These are phyloP conservation scores for Rhagologus leucostigma DNA, from an alignment of 2,113 vertebrate genomes.

Conservation along the genomic window DNA sequence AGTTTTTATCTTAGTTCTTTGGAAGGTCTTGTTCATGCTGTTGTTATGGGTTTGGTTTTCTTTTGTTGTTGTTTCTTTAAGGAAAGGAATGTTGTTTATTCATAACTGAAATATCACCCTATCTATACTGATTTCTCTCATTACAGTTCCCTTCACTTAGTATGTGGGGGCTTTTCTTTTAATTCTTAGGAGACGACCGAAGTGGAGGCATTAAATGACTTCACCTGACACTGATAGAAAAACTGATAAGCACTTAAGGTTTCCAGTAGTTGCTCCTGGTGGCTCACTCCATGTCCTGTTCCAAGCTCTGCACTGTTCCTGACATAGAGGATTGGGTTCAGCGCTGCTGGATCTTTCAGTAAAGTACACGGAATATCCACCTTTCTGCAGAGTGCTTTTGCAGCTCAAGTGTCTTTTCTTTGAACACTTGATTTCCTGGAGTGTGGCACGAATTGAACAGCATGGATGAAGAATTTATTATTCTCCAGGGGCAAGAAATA, in stretches of 20 bases:
- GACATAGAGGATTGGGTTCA: neutral
- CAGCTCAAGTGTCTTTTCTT: conserved; percentile 59
- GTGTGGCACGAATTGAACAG: conserved; percentile 59
- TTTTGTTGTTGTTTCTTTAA: neutral
- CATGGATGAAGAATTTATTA: conserved; percentile 63
- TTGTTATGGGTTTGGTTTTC: neutral
- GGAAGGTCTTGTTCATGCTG: neutral
- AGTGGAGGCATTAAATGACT: neutral
- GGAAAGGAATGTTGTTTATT: conserved; percentile 19
- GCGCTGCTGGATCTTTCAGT: conserved; percentile 36
- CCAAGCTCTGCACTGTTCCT: neutral
- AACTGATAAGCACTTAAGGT: neutral
- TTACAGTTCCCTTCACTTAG: neutral
- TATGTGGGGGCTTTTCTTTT: neutral
- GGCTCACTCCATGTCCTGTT: conserved; percentile 3
- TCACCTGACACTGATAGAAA: neutral
- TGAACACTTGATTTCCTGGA: conserved; percentile 60
- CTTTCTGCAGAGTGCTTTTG: conserved; percentile 40
- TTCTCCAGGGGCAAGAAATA: conserved; percentile 50
- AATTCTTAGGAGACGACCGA: neutral
- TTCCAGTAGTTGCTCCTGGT: neutral
- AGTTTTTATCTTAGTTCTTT: neutral
- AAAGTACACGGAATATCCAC: conserved; percentile 39
- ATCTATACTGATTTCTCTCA: neutral
- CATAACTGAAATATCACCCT: neutral